phyloP scores from a whole-genome alignment of 2,797 vertebrate genomes.

The Nannoperca australis region DNA sequence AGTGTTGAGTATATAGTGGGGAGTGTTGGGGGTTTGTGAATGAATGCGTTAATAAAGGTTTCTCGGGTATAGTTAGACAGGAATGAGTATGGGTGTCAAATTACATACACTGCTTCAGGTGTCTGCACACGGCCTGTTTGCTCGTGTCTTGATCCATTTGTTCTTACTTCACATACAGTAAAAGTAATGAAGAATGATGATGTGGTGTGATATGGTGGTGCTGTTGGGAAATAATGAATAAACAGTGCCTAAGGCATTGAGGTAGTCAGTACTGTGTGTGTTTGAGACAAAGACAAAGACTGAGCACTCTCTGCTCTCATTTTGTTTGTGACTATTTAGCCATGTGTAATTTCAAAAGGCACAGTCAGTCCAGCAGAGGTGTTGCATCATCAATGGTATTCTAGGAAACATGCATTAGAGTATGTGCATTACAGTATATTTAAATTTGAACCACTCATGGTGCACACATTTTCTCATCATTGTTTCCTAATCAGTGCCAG shows the following conservation, averaged over 20 bases:
- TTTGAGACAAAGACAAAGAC: slow-evolving; percentile 27
- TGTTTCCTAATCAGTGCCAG: not conserved
- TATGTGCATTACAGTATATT: not conserved
- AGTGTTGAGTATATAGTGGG: not conserved
- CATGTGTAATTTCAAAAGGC: slow-evolving; percentile 6
- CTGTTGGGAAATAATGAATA: slow-evolving; percentile 19
- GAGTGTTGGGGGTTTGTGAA: not conserved
- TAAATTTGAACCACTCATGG: not conserved
- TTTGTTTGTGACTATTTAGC: slow-evolving; percentile 3
- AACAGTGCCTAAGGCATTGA: not conserved
- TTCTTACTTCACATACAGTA: slow-evolving; percentile 24
- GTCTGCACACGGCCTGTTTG: slow-evolving; percentile 2
- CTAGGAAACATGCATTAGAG: not conserved
- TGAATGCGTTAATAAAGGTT: slow-evolving; percentile 15
- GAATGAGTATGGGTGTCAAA: slow-evolving; percentile 22
- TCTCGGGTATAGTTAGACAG: not conserved
- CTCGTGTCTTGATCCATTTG: slow-evolving; percentile 20
- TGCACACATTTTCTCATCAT: not conserved
- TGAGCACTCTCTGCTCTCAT: not conserved
- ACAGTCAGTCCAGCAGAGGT: not conserved
- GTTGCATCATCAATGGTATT: not conserved
- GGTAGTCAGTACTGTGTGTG: not conserved
- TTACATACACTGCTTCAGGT: slow-evolving; percentile 9
- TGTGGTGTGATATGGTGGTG: slow-evolving; percentile 8
- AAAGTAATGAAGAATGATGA: not conserved